Percentiles rank a stretch among this genome's conserved stretches.
Evolutionary conservation across 2,113 vertebrate genomes (phyloP).

Genomic region (Entelurus aequoreus): DNA sequence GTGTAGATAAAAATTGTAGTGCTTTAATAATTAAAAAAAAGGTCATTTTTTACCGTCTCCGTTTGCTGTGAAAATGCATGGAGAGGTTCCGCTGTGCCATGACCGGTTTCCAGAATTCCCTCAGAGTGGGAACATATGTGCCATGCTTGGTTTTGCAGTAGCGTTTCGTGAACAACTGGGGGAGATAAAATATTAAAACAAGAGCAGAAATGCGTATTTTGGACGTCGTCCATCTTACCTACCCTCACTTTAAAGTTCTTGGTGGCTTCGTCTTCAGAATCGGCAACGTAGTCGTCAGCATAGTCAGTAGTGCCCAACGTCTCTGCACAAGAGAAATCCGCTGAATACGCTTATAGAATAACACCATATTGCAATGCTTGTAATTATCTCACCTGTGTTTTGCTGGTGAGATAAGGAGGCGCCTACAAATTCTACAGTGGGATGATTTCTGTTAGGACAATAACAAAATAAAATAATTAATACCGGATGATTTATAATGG

Average conservation of each 20-base stretch:
- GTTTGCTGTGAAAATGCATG: constrained; percentile 21
- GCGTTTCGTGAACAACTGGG: constrained; percentile 69
- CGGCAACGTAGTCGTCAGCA: constrained; percentile 61
- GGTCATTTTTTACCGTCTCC: constrained; percentile 21
- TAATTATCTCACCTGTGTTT: constrained; percentile 54
- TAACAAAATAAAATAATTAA: constrained; percentile 13
- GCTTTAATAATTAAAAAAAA: neutral
- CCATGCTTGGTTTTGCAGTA: constrained; percentile 73
- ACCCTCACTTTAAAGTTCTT: constrained; percentile 69
- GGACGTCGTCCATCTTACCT: constrained; percentile 14
- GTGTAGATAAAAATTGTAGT: no score
- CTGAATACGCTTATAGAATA: neutral
- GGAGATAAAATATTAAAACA: constrained; percentile 22
- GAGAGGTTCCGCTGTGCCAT: constrained; percentile 7
- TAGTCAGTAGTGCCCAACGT: neutral
- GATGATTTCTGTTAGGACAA: constrained; percentile 56
- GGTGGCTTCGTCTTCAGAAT: constrained; percentile 74
- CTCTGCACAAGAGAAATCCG: constrained; percentile 17
- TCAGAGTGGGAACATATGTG: constrained; percentile 72
- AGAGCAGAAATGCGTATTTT: no score
- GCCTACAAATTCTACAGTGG: constrained; percentile 6
- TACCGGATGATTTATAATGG: neutral
- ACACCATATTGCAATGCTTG: neutral
- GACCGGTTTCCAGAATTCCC: constrained; percentile 65
- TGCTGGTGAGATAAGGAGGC: constrained; percentile 15